phyloP scores from a whole-genome alignment of 2,113 vertebrate genomes.

The Meriones unguiculatus region DNA sequence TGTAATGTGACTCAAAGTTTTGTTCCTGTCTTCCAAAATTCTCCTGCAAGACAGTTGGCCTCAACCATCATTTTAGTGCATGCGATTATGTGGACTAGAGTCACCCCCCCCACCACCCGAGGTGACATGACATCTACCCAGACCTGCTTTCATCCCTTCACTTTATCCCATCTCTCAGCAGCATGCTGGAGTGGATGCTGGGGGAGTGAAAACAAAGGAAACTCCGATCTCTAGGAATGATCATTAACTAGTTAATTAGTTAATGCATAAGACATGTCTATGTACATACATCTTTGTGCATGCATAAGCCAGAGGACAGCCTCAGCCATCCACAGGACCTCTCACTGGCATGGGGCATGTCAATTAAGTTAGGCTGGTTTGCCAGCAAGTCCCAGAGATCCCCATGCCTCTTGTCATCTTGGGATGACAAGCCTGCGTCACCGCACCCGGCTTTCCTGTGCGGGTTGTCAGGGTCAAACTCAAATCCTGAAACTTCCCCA shows the following conservation, averaged over 20 bases:
- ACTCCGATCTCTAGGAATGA: neutral
- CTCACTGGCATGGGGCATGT: neutral
- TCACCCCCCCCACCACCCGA: neutral
- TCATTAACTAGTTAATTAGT: neutral
- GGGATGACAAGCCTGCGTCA: neutral
- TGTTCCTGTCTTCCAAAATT: constrained; percentile 96
- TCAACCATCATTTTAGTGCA: neutral
- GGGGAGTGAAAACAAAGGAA: neutral
- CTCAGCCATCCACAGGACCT: neutral
- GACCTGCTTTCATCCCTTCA: neutral
- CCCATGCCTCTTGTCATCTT: neutral
- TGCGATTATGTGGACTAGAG: neutral
- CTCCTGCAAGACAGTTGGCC: constrained; percentile 89
- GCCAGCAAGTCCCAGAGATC: neutral
- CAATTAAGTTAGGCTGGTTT: neutral
- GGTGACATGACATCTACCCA: neutral
- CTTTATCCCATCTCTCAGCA: neutral
- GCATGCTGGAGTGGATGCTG: neutral
- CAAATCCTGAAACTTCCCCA: neutral
- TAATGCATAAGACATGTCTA: neutral
- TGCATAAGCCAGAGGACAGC: neutral
- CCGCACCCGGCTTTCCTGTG: neutral
- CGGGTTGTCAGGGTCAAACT: neutral
- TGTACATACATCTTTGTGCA: neutral
- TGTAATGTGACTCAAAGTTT: constrained; percentile 95